Evolutionary conservation across 2,888 invertebrate species (phyloP).

Genomic region (Dascillus cervinus): DNA sequence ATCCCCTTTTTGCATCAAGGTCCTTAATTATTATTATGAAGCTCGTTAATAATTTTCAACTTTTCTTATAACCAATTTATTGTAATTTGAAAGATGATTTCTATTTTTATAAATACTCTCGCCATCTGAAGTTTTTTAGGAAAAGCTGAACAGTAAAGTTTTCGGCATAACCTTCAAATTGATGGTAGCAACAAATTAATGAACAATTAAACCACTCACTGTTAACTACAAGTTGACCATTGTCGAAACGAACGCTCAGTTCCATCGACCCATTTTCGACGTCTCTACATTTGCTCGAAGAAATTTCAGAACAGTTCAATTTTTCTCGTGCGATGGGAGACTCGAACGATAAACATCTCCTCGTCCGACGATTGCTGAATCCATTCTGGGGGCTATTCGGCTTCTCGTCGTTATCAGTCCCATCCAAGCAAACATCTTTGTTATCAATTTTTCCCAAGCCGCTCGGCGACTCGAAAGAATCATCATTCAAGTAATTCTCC

Average conservation of each 20-base stretch:
- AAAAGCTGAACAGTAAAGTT: too few relatives aligned
- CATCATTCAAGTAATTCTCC: not conserved
- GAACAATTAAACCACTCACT: too few relatives aligned
- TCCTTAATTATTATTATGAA: too few relatives aligned
- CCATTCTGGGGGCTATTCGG: not conserved
- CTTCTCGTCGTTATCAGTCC: not conserved
- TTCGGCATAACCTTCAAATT: too few relatives aligned
- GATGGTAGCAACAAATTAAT: too few relatives aligned
- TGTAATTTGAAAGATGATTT: too few relatives aligned
- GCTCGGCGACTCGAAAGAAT: not conserved
- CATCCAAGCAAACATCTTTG: not conserved
- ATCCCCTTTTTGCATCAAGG: too few relatives aligned
- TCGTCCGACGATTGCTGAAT: conserved; percentile 23
- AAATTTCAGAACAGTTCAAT: conserved; percentile 15
- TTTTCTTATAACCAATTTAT: too few relatives aligned
- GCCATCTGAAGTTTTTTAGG: too few relatives aligned
- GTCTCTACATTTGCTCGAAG: conserved; percentile 21
- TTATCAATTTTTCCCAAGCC: not conserved
- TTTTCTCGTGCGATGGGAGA: conserved; percentile 27
- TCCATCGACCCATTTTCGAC: conserved; percentile 38
- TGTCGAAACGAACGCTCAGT: conserved; percentile 34
- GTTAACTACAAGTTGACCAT: conserved; percentile 36
- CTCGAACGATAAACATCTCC: conserved; percentile 41
- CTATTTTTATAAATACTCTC: too few relatives aligned
- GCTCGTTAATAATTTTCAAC: too few relatives aligned